Evolutionary conservation across 2,797 vertebrate genomes (phyloP), one percentile per base, ranked within the genome.

Genomic region (Galagoides demidoff): DNA sequence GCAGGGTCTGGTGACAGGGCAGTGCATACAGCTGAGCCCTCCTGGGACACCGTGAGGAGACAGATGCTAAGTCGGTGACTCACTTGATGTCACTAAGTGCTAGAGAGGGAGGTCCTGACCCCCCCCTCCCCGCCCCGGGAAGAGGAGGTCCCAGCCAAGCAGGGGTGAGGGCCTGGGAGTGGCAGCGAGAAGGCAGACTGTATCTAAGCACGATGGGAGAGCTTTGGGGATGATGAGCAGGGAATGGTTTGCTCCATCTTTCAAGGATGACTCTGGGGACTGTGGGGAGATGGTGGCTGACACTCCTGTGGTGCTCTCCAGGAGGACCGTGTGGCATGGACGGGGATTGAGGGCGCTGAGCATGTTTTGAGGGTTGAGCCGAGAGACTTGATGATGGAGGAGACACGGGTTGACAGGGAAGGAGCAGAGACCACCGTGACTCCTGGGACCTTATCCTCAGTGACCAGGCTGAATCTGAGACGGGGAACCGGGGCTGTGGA

Each of bases 371-470:
- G 14, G 73, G n/a, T 17, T 31, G 37, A 59, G 64, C 31, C 66
- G 12, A 0, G 3, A 68, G 70, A 12, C n/a, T 55, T 5, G 45
- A 59, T 23, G 9, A 27, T 1, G 5, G 2, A 5, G 23, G 29
- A 31, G 9, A 9, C 3, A 6, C 14, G 85, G 22, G 27, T 4
- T 2, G 71, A 63, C 29, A 64, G 25, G 39, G 39, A 52, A 23
- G 55, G 27, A 39, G 61, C 31, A 19, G 73, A 31, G 34, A 43
- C 1, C 16, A 4, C 9, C 0, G 0, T 0, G 29, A 12, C 7
- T 52, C 55, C 52, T 66, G 74, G 34, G 74, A 22, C 19, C 59
- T 8, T 14, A n/a, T 29, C 68, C 16, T 49, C 5, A 25, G 90
- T 12, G 17, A 11, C 7, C 12, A 27, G 39, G 59, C 85, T 34